phyloP scores from a whole-genome alignment of 2,113 vertebrate genomes.

The Phocoena sinus region DNA sequence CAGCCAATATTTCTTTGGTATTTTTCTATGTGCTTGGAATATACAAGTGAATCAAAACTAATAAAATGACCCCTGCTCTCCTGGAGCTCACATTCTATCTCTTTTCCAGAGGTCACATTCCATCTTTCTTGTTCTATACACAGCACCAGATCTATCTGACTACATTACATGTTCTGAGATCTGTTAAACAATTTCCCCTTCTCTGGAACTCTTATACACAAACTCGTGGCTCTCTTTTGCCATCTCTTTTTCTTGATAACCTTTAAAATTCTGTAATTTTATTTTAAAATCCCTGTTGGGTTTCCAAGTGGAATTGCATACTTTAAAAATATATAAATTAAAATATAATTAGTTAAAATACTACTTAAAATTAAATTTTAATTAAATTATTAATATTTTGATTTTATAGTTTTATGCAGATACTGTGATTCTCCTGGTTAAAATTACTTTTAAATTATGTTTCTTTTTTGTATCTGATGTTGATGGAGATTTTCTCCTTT shows the following conservation, averaged over 20 bases:
- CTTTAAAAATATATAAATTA: background rate
- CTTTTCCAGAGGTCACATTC: background rate
- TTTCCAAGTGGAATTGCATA: background rate
- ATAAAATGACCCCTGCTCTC: background rate
- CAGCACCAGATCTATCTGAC: background rate
- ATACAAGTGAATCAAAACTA: background rate
- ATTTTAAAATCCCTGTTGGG: background rate
- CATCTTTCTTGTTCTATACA: too few species aligned
- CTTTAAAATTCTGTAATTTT: background rate
- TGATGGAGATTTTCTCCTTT: background rate
- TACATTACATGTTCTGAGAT: background rate
- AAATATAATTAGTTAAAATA: background rate
- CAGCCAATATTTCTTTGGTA: background rate
- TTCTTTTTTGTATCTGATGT: background rate
- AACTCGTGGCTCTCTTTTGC: background rate
- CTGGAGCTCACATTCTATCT: background rate
- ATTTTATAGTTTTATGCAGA: background rate
- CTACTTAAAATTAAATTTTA: background rate
- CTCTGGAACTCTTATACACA: rapidly evolving
- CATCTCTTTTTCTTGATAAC: background rate
- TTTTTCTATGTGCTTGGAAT: background rate
- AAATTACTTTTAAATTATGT: background rate
- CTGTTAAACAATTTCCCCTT: background rate
- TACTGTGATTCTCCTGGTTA: background rate
- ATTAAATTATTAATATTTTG: background rate